Percentiles rank a stretch among this genome's conserved stretches.
These are phyloP conservation scores for Neoascia interrupta DNA, from an alignment of 2,888 invertebrate genomes.

Conservation along the genomic window DNA sequence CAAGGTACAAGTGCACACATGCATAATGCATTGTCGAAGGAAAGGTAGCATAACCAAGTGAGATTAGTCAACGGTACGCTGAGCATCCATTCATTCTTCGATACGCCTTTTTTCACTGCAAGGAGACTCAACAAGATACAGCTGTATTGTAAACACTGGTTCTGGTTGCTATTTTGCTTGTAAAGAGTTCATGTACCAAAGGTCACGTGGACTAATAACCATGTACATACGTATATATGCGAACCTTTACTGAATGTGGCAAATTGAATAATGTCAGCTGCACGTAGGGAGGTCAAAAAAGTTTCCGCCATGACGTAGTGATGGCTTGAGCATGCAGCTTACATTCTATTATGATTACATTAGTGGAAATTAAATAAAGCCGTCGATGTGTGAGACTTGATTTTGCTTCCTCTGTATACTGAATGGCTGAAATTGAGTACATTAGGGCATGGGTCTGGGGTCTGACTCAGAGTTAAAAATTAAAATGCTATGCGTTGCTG, in stretches of 20 bases:
- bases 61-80: constrained; percentile 37
- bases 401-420: constrained; percentile 2
- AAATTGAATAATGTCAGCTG: constrained; percentile 61
- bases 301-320: constrained; percentile 64
- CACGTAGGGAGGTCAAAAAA: constrained; percentile 55
- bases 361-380: constrained; percentile 51
- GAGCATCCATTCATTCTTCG: too few relatives aligned
- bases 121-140: constrained; percentile 39
- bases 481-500: constrained; percentile 10
- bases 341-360: constrained; percentile 44
- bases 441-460: constrained; percentile 26
- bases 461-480: constrained; percentile 40
- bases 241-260: constrained; percentile 41
- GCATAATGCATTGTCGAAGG: background rate
- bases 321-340: constrained; percentile 58
- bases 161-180: constrained; percentile 45
- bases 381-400: background rate
- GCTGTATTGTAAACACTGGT: constrained; percentile 46
- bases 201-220: constrained; percentile 68
- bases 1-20: background rate
- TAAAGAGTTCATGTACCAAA: constrained; percentile 58
- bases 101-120: background rate
- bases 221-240: too few relatives aligned
- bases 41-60: constrained; percentile 25
- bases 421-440: constrained; percentile 41